Base-by-base conservation (phyloP, 2,113 vertebrate species). In the Uropsilus gracilis region DNA sequence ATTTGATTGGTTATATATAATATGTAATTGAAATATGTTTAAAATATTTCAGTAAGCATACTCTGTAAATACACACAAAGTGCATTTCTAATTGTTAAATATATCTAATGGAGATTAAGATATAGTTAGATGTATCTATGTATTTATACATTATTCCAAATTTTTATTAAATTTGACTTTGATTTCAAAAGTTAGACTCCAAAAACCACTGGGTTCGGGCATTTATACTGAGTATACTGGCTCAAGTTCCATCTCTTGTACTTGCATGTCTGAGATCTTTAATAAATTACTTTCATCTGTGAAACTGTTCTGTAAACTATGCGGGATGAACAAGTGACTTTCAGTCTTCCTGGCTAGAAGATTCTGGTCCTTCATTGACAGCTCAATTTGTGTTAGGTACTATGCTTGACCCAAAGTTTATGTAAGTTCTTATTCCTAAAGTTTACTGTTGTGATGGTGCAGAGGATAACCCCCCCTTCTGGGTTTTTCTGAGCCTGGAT, bases 1-100 rank as follows among this genome's bases (percentile, higher is more conserved):
- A 94, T 81, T 91, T 96, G 42, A 75, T 48, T 81, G 32, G 14
- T 50, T 96, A 53, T 77, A 95, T 44, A 42, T 20, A 87, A 48
- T 64, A 73, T 7, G 17, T 44, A 77, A 84, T 16, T 69, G 48
- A 86, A 73, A 63, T 89, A 46, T 48, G 20, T 32, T 81, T 55
- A 68, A 68, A 44, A 20, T 20, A 13, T 83, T 93, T 39, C 39
- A 68, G 71, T n/a, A 95, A 72, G 28, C 4, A 24, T 86, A 34
- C 7, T 46, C 32, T 55, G 3, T 82, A 30, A 86, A 37, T 18
- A 75, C 24, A 6, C 46, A 71, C 8, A 76, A 48, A 84, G 13
- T 66, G 55, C 80, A 71, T 26, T 92, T 94, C 9, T 82, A 55
- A 82, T 91, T 76, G 39, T 68, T 12, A 48, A 73, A 87, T 2